phyloP scores from a whole-genome alignment of 2,797 vertebrate species.

The Cheracebus regulus region DNA sequence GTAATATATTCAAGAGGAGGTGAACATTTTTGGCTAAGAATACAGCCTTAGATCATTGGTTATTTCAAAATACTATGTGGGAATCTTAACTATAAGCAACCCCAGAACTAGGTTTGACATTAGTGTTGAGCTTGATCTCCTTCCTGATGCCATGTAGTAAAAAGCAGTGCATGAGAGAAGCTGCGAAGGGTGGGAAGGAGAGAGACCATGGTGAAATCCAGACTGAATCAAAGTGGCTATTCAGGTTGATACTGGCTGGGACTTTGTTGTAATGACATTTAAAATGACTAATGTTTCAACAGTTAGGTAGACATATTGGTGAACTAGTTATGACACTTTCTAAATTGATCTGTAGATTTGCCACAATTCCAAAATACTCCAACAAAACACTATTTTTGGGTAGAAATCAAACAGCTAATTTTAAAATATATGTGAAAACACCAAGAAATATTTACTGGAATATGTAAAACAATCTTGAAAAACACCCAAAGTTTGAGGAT shows the following conservation, averaged over 20 bases:
- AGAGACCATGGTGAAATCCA: neutral
- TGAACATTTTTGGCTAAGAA: neutral
- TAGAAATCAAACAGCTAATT: neutral
- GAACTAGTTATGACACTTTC: neutral
- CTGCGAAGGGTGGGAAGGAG: neutral
- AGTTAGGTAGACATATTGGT: neutral
- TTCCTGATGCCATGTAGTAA: neutral
- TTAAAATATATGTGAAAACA: neutral
- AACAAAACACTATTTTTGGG: neutral
- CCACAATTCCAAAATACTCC: neutral
- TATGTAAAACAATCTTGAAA: neutral
- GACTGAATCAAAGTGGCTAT: neutral
- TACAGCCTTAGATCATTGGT: neutral
- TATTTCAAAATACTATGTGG: neutral
- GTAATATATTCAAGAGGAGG: neutral
- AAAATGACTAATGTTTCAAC: neutral
- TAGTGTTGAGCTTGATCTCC: neutral
- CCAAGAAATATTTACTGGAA: neutral
- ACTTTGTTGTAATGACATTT: neutral
- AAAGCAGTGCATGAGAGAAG: neutral
- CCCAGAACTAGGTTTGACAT: neutral
- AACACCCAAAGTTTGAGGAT: neutral
- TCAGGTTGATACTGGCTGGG: neutral
- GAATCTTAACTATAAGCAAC: neutral
- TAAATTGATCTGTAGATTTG: neutral